Base-by-base conservation (phyloP, 2,113 vertebrate genomes). In the Solea solea region DNA sequence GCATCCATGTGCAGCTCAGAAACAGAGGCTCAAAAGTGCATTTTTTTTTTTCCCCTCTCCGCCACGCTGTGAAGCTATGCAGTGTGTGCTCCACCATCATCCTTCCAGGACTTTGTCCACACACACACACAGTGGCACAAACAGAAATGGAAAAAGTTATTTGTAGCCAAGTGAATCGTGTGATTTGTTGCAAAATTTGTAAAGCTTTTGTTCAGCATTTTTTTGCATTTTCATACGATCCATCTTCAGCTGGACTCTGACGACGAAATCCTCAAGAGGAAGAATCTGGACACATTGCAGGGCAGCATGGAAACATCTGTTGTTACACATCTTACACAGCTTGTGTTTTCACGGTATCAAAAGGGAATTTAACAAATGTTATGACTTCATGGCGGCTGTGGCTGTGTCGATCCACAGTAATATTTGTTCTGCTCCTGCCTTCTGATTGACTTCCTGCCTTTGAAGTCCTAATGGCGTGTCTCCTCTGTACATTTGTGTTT, bases 1-100 rank as follows among this genome's bases (percentile, higher is more conserved):
- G 51, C 60, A 49, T 49, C 64, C 68, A 65, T 76, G 76, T 79
- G 72, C 59, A 16, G 57, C 12, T 3, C n/a, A 12, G 58, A 67
- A 15, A 48, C 44, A 55, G 28, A 34, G 49, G 61, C 44, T 49
- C 15, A 6, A 7, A 25, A 5, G 15, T 16, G 51, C 15, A 2
- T 14, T 15, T 50, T 34, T 8, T 28, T 48, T 49, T 5, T 48
- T 8, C 21, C 50, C 8, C 56, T 42, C 48, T 49, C 8, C 41
- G 11, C 34, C 50, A 8, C 56, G 3, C 11, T 11, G 52, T 40
- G 51, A 40, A 4, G 10, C 25, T 8, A 3, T n/a, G 14, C 4
- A 28, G 15, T 21, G 15, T 8, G 42, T 44, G 39, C 50, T 25
- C 14, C 34, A 3, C 21, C 25, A 8, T 39, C 0, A 1, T 53